Conservation (phyloP, 2,113 vertebrate species). For the Podiceps cristatus region DNA sequence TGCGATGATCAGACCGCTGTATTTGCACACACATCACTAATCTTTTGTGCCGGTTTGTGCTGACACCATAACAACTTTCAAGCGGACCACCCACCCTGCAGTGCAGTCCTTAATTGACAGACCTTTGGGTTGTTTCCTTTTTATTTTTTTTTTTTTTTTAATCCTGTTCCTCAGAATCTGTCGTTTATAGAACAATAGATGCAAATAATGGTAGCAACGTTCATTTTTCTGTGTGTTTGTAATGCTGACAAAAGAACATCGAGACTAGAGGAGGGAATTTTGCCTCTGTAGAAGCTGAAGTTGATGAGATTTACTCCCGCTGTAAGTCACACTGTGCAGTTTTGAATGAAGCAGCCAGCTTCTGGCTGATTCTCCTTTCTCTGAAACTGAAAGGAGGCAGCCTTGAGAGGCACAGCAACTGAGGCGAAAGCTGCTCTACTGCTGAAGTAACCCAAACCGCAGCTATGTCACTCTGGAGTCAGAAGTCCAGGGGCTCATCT, state of each 20-base stretch:
- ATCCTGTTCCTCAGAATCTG: constrained; percentile 55
- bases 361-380: not conserved
- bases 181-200: constrained; percentile 67
- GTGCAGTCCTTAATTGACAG: constrained; percentile 60
- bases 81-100: constrained; percentile 77
- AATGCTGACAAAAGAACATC: not conserved
- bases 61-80: constrained; percentile 48
- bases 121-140: constrained; percentile 38
- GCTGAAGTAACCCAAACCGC: not conserved
- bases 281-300: not conserved
- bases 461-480: not conserved
- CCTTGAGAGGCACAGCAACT: not conserved
- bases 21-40: constrained; percentile 38
- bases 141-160: not conserved
- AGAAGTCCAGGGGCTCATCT: not conserved
- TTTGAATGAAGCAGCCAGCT: constrained; percentile 16
- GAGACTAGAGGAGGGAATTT: not conserved
- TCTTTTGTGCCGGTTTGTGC: constrained; percentile 56
- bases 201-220: constrained; percentile 26
- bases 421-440: not conserved
- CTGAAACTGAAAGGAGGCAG: not conserved
- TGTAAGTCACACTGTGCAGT: constrained; percentile 13
- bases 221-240: constrained; percentile 33
- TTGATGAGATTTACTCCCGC: not conserved
- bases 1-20: not conserved